Conservation (phyloP, 2,113 vertebrate species). For the Rhabdomys dilectus region DNA sequence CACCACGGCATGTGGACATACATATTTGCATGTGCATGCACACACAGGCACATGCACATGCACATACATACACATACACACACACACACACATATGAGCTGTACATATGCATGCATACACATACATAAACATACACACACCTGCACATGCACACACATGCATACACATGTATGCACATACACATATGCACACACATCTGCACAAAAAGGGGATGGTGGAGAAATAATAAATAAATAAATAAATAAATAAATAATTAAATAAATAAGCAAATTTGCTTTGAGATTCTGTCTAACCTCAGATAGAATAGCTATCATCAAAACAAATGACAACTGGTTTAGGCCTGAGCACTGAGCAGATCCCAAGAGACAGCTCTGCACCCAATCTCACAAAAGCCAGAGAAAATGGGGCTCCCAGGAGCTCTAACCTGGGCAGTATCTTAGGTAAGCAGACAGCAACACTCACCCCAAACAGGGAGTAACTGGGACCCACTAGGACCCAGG, state of each 20-base stretch:
- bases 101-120: not conserved
- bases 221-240: not conserved
- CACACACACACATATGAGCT: not conserved
- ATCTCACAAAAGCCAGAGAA: too few species aligned
- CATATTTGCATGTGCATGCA: too few species aligned
- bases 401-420: too few species aligned
- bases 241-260: not conserved
- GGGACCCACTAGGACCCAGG: too few species aligned
- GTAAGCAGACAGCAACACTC: too few species aligned
- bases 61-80: not conserved
- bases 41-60: not conserved
- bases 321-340: not conserved
- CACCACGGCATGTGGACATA: not conserved
- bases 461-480: too few species aligned
- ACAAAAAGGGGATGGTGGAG: not conserved
- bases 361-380: too few species aligned
- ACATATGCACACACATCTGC: not conserved
- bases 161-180: not conserved
- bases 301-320: not conserved
- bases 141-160: not conserved
- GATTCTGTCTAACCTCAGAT: not conserved
- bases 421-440: too few species aligned
- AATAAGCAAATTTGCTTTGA: not conserved
- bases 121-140: not conserved
- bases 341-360: too few species aligned